Evolutionary conservation across 2,113 vertebrate species (phyloP).

Genomic region (Lagenorhynchus albirostris): DNA sequence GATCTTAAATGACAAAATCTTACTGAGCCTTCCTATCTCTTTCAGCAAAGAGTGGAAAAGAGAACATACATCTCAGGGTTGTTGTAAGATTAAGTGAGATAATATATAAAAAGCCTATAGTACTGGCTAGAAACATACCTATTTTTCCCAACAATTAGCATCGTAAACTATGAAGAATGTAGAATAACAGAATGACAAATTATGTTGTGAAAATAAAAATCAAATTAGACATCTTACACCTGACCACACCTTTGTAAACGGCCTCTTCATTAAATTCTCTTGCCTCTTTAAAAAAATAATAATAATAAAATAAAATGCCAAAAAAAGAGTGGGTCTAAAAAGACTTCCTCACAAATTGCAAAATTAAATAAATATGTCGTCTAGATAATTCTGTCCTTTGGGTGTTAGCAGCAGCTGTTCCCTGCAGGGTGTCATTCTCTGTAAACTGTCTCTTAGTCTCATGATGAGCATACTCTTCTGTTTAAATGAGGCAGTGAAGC

Average conservation of each 20-base stretch:
- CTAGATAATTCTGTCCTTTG: neutral
- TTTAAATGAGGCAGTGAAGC: conserved; percentile 43
- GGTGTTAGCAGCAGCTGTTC: conserved; percentile 16
- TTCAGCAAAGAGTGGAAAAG: neutral
- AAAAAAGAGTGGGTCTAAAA: neutral
- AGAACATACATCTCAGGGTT: neutral
- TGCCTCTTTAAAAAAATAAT: no score
- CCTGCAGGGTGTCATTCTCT: conserved; percentile 10
- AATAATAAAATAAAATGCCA: no score
- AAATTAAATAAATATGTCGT: conserved; percentile 25
- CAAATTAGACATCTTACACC: neutral
- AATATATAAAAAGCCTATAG: neutral
- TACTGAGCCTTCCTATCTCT: neutral
- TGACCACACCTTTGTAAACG: no score
- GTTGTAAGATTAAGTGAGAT: neutral
- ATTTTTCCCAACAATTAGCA: neutral
- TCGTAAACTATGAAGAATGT: neutral
- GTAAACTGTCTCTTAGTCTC: neutral
- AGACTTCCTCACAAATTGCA: neutral
- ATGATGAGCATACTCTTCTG: conserved; percentile 38
- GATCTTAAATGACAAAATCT: neutral
- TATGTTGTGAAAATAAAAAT: neutral
- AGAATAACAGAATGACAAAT: neutral
- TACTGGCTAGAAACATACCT: neutral
- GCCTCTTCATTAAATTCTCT: no score